Evolutionary conservation across 1,140 invertebrate species (phyloP).

Genomic region (Drosophila parvula): DNA sequence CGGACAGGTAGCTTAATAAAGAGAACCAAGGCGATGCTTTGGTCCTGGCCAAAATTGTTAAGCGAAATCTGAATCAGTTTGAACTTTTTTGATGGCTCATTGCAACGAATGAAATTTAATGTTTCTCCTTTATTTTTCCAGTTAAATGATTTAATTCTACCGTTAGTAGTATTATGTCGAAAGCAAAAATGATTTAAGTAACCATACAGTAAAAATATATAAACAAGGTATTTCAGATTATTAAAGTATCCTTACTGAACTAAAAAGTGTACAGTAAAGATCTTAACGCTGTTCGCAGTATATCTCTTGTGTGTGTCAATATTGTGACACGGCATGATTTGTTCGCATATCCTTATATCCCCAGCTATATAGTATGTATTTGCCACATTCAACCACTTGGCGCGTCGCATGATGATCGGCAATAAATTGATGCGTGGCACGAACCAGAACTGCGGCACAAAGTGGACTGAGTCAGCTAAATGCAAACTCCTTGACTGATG

Average conservation of each 20-base stretch:
- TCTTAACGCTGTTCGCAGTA: neutral
- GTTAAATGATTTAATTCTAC: neutral
- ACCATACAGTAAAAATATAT: too few relatives aligned
- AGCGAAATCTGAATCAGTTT: slow-evolving; percentile 38
- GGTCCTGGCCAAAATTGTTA: slow-evolving; percentile 22
- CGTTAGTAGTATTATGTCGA: too few relatives aligned
- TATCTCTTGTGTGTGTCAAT: slow-evolving; percentile 62
- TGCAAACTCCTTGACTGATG: slow-evolving; percentile 51
- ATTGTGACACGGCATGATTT: slow-evolving; percentile 74
- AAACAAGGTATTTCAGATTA: too few relatives aligned
- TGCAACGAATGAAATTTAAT: slow-evolving; percentile 18
- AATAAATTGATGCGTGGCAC: slow-evolving; percentile 63
- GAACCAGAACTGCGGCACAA: slow-evolving; percentile 19
- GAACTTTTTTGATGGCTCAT: slow-evolving; percentile 13
- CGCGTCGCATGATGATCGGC: slow-evolving; percentile 74
- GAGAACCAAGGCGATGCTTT: slow-evolving; percentile 28
- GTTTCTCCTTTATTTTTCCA: slow-evolving; percentile 12
- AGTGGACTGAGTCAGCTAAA: slow-evolving; percentile 72
- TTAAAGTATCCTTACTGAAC: neutral
- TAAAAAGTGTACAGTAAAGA: neutral
- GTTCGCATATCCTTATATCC: slow-evolving; percentile 22
- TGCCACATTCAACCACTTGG: slow-evolving; percentile 28
- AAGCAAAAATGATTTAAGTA: too few relatives aligned
- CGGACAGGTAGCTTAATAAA: slow-evolving; percentile 53
- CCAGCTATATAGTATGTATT: neutral